Evolutionary conservation across 1,140 invertebrate species (phyloP).

Genomic region (Alviniconcha marisindica): DNA sequence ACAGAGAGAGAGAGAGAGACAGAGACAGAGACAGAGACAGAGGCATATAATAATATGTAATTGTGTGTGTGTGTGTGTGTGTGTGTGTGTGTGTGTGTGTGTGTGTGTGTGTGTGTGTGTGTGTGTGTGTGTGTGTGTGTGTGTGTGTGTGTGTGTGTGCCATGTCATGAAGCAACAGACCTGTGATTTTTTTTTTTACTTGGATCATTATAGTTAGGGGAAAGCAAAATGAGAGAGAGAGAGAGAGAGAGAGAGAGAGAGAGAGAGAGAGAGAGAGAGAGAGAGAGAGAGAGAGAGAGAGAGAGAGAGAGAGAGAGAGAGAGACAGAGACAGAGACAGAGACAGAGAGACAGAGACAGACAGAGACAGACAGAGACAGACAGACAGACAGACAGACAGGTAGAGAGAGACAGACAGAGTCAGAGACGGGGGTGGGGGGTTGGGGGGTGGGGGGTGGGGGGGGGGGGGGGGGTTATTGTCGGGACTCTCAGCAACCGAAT

Average conservation of each 20-base stretch:
- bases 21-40: background rate
- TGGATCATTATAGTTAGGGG: background rate
- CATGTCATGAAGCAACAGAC: no score
- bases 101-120: background rate
- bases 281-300: slow-evolving; percentile 4
- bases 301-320: background rate
- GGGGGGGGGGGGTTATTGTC: background rate
- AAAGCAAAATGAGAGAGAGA: background rate
- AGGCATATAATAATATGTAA: background rate
- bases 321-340: background rate
- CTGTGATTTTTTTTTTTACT: no score
- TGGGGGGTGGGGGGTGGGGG: background rate
- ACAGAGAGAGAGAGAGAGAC: background rate
- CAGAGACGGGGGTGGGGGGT: background rate
- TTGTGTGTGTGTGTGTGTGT: background rate
- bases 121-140: background rate
- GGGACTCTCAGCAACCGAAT: no score
- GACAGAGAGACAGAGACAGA: background rate
- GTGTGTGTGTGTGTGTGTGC: background rate
- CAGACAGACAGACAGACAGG: background rate
- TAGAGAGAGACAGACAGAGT: background rate
- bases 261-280: background rate
- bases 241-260: slow-evolving; percentile 17
- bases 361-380: background rate
- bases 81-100: background rate